Base-by-base conservation (phyloP, 2,797 vertebrate genomes). In the Melanotaenia nigrans region DNA sequence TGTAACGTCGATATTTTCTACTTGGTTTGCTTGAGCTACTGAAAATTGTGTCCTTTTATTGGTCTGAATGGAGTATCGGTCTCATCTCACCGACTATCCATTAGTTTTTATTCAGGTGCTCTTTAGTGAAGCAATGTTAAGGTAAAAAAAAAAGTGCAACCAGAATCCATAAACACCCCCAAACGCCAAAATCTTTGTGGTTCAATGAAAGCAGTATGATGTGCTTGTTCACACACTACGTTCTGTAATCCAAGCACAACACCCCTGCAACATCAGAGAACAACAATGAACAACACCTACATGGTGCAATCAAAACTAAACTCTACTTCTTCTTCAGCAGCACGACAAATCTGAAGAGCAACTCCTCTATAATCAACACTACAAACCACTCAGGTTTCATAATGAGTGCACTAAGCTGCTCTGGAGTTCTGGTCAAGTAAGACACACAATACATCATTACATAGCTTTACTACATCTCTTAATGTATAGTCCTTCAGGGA, bases 281-380 rank as follows among this genome's bases (percentile, higher is more conserved):
- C 11, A 36, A 66, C 75, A 78, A 82, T 60, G 55, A 85, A 75
- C 65, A 40, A 79, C 81, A 53, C 88, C 82, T 81, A 87, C 83
- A 68, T 1, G 35, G 71, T 35, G 77, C 76, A 83, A 87, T 86
- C 68, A 82, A 66, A 82, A 76, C 51, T 28, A 58, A 83, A 55
- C 66, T 59, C 49, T 68, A 73, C 47, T 59, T 71, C 75, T 20
- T 58, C 28, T 32, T 58, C 24, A 61, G 61, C 12, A 38, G 54
- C 62, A 60, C 5, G 57, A 68, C 13, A 11, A 75, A 75, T 67
- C 33, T 71, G 54, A 32, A 56, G 40, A 73, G 14, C 28, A 6
- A 63, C 35, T 64, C 47, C 1, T 38, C 58, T 59, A 13, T 60
- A 70, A 72, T 79, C 51, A 60, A 57, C 38, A 28, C 47, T n/a